Conservation (phyloP, 2,888 invertebrate genomes). For the Watsonalla cultraria region DNA sequence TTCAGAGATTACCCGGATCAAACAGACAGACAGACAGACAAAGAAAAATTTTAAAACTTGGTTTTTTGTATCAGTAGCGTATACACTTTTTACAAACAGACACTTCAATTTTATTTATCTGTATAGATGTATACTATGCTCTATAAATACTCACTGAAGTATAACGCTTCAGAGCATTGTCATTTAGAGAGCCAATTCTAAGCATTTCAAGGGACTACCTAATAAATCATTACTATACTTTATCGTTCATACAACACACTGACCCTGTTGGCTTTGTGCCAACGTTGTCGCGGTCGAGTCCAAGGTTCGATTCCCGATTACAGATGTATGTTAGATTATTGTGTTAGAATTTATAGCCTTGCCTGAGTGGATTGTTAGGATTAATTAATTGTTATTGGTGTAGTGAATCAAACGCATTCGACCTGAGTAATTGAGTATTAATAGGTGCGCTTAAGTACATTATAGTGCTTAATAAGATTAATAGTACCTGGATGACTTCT, state of each 20-base stretch:
- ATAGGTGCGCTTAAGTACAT: not conserved
- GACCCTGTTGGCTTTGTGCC: slow-evolving; percentile 30
- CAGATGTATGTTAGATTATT: not conserved
- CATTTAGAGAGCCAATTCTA: too few relatives aligned
- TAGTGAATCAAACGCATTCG: not conserved
- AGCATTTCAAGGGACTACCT: not conserved
- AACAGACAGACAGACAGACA: too few relatives aligned
- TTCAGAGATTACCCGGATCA: too few relatives aligned
- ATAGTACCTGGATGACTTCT: too few relatives aligned
- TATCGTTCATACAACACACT: slow-evolving; percentile 6
- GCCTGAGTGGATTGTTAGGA: not conserved
- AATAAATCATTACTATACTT: not conserved
- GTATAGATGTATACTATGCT: too few relatives aligned
- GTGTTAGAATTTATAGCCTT: slow-evolving; percentile 5
- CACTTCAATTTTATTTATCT: too few relatives aligned
- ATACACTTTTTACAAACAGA: too few relatives aligned
- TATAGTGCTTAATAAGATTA: too few relatives aligned
- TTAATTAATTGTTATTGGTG: not conserved
- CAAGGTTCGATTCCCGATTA: slow-evolving; percentile 29
- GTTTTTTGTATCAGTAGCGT: too few relatives aligned
- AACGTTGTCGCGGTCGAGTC: slow-evolving; percentile 13
- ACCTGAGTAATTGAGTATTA: not conserved
- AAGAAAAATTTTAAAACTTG: too few relatives aligned
- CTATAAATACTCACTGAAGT: too few relatives aligned
- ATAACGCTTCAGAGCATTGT: too few relatives aligned